phyloP scores from a whole-genome alignment of 1,140 invertebrate genomes.

The Plectus sambesii region DNA sequence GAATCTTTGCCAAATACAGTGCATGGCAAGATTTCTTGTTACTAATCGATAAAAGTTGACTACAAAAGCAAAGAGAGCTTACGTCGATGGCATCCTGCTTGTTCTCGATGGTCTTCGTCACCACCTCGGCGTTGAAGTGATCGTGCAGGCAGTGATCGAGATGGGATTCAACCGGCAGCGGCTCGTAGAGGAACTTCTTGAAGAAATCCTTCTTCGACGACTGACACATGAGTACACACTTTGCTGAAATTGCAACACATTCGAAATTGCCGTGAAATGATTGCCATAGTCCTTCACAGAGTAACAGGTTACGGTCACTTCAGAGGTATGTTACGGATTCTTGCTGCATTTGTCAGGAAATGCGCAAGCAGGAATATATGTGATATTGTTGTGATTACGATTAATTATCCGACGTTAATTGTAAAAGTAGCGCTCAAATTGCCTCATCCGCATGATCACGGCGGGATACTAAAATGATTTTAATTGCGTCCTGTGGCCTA shows the following conservation, averaged over 20 bases:
- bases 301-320: not conserved
- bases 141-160: conserved; percentile 92
- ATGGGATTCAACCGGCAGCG: conserved; percentile 91
- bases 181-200: conserved; percentile 95
- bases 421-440: conserved; percentile 96
- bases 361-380: too few species aligned
- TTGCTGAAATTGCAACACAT: conserved; percentile 51
- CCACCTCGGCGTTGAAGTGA: conserved; percentile 99
- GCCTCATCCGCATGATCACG: too few species aligned
- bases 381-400: too few species aligned
- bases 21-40: too few species aligned
- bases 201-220: conserved; percentile 96
- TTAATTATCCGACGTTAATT: conserved; percentile 89
- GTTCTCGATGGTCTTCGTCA: conserved; percentile 98
- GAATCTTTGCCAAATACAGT: too few species aligned
- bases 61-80: conserved; percentile 80
- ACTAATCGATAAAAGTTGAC: too few species aligned
- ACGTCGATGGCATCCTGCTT: conserved; percentile 99
- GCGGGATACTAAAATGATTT: too few species aligned
- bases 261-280: not conserved
- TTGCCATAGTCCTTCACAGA: not conserved
- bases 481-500: too few species aligned
- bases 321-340: conserved; percentile 51
- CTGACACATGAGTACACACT: conserved; percentile 92
- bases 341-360: conserved; percentile 96